phyloP scores from a whole-genome alignment of 2,888 invertebrate species.

The Mechanitis messenoides region DNA sequence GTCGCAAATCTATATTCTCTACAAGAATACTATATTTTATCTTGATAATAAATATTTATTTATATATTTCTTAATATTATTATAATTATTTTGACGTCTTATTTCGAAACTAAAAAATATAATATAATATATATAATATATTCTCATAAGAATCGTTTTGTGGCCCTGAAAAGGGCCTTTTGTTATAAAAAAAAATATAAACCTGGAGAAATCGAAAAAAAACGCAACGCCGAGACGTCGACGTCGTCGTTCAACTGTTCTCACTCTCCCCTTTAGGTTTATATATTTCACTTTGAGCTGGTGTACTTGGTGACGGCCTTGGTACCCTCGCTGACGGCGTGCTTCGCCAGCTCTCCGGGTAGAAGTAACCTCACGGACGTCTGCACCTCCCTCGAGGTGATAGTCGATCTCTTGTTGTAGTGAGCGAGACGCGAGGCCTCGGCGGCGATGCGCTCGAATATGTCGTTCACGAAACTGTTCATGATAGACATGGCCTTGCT shows the following conservation, averaged over 20 bases:
- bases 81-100: too few species aligned
- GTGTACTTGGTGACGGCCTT: conserved; percentile 80
- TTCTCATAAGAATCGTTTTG: too few species aligned
- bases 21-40: too few species aligned
- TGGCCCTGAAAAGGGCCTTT: too few species aligned
- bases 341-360: conserved; percentile 83
- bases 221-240: too few species aligned
- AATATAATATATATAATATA: too few species aligned
- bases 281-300: conserved; percentile 46
- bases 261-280: not conserved
- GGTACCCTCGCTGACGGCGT: conserved; percentile 81
- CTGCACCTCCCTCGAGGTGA: conserved; percentile 82
- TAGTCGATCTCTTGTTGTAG: conserved; percentile 80
- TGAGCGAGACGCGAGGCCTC: conserved; percentile 79
- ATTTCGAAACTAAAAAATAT: too few species aligned
- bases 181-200: too few species aligned
- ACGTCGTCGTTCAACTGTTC: not conserved
- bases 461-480: conserved; percentile 84
- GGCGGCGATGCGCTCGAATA: conserved; percentile 82
- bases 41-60: too few species aligned
- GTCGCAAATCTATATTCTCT: too few species aligned
- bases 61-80: too few species aligned
- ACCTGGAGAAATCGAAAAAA: too few species aligned
- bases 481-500: conserved; percentile 81
- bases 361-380: conserved; percentile 80